Conservation (phyloP, 2,113 vertebrate genomes). For the Oxyura jamaicensis region DNA sequence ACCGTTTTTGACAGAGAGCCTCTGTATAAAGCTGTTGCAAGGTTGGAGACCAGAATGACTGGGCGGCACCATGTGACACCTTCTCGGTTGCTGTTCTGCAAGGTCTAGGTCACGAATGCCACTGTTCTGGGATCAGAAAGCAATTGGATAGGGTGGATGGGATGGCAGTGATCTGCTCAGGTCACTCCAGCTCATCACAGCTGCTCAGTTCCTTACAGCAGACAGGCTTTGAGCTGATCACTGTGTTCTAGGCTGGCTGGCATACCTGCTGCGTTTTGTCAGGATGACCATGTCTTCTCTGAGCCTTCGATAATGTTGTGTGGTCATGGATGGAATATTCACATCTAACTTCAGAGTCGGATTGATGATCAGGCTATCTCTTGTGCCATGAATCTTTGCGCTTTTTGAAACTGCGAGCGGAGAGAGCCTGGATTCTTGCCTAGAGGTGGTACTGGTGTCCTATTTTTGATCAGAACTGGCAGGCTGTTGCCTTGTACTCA, state of each 20-base stretch:
- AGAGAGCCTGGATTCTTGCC: background rate
- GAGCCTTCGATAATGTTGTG: background rate
- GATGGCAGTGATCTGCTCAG: background rate
- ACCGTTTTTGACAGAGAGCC: background rate
- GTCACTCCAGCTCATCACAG: background rate
- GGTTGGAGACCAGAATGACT: background rate
- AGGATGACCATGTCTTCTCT: background rate
- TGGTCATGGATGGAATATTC: background rate
- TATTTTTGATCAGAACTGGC: background rate
- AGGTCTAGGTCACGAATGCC: background rate
- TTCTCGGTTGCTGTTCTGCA: fast-evolving
- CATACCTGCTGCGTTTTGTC: background rate
- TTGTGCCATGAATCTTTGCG: background rate
- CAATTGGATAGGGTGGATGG: fast-evolving
- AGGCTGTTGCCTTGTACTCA: background rate
- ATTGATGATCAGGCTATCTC: background rate
- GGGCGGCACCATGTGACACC: fast-evolving
- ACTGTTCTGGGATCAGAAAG: background rate
- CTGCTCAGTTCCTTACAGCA: background rate
- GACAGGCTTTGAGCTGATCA: fast-evolving
- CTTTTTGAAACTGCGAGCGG: background rate
- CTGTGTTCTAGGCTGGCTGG: background rate
- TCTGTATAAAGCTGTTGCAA: background rate
- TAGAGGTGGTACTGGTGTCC: background rate
- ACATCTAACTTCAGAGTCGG: background rate